These are phyloP conservation scores for Rhodophaea formosa DNA, from an alignment of 2,888 invertebrate genomes.

Conservation along the genomic window DNA sequence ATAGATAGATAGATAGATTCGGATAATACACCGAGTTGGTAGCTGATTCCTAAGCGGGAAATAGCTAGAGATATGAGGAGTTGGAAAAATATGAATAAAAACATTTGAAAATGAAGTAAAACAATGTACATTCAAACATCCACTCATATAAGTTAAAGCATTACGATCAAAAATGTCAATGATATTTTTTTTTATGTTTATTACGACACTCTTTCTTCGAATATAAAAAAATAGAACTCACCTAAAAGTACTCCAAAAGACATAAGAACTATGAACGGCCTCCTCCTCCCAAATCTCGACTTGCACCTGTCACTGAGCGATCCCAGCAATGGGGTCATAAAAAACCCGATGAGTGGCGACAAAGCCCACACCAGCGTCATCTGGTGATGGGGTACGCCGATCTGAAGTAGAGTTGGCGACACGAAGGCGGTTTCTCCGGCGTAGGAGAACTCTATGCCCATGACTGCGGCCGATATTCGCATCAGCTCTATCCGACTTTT, in stretches of 20 bases:
- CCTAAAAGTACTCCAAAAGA: constrained; percentile 94
- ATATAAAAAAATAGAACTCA: constrained; percentile 52
- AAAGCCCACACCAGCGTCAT: constrained; percentile 98
- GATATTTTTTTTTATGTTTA: too few relatives aligned
- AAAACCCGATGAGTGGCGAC: constrained; percentile 96
- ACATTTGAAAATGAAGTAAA: too few relatives aligned
- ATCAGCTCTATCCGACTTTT: constrained; percentile 91
- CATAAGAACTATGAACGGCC: constrained; percentile 94
- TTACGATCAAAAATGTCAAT: too few relatives aligned
- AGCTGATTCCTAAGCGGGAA: too few relatives aligned
- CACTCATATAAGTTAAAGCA: too few relatives aligned
- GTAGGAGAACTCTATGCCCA: constrained; percentile 98
- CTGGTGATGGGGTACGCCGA: constrained; percentile 94
- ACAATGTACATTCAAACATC: too few relatives aligned
- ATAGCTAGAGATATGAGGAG: too few relatives aligned
- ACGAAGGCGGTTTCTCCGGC: constrained; percentile 99
- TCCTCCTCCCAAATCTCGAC: constrained; percentile 88
- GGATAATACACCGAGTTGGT: too few relatives aligned
- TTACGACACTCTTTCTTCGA: too few relatives aligned
- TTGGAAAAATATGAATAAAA: too few relatives aligned
- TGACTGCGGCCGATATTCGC: constrained; percentile 95
- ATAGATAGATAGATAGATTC: too few relatives aligned
- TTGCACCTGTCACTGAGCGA: constrained; percentile 95
- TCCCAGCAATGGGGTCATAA: constrained; percentile 94
- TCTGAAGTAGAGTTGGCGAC: constrained; percentile 95